Percentiles rank a stretch among this genome's conserved stretches.
These are phyloP conservation scores for Laothoe populi DNA, from an alignment of 2,888 invertebrate genomes.

Conservation along the genomic window DNA sequence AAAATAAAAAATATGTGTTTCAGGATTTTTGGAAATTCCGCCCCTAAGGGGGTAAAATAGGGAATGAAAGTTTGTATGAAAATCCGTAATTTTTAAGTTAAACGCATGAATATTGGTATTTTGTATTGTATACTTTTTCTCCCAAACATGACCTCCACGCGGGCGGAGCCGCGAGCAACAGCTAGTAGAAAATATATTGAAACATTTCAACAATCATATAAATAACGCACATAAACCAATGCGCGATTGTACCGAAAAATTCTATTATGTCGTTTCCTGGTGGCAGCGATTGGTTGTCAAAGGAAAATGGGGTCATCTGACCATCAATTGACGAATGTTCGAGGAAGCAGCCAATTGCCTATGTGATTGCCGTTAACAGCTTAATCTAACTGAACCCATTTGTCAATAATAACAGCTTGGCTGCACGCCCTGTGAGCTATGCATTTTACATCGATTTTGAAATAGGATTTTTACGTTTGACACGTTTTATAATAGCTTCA, in stretches of 20 bases:
- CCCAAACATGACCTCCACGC: too few relatives aligned
- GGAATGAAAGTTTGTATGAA: too few relatives aligned
- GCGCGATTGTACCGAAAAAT: constrained; percentile 1
- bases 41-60: too few relatives aligned
- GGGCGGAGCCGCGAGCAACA: too few relatives aligned
- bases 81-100: too few relatives aligned
- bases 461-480: neutral
- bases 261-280: constrained; percentile 15
- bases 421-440: neutral
- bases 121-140: too few relatives aligned
- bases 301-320: constrained; percentile 29
- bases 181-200: too few relatives aligned
- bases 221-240: neutral
- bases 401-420: constrained; percentile 26
- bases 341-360: constrained; percentile 49
- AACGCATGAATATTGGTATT: too few relatives aligned
- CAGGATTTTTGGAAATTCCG: too few relatives aligned
- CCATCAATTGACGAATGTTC: constrained; percentile 38
- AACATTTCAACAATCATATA: neutral
- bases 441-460: neutral
- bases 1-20: too few relatives aligned
- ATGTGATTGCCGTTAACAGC: constrained; percentile 44
- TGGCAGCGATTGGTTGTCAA: constrained; percentile 18
- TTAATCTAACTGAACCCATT: constrained; percentile 36
- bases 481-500: neutral